Base-by-base conservation (phyloP, 1,140 invertebrate genomes). In the Eueides isabella region DNA sequence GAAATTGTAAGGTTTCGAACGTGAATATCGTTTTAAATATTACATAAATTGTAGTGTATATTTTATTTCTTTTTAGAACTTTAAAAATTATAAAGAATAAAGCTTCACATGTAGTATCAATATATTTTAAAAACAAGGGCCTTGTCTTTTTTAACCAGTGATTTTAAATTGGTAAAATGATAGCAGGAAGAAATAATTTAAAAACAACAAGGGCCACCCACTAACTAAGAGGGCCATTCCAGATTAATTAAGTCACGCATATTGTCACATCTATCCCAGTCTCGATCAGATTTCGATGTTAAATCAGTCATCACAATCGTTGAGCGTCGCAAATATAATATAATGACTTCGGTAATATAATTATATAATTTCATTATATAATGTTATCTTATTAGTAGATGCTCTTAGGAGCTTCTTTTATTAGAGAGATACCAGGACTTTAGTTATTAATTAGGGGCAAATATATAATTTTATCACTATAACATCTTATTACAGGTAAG, bases 401-500 rank as follows among this genome's bases (percentile, higher is more conserved):
- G 14, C 35, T 38, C 31, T 38, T 19, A n/a, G 6, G 7, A 5
- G 5, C n/a, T 44, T 7, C 26, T 26, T 26, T 55, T 23, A 55
- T 23, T 23, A 23, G 0, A 23, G 23, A 6, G 23, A 2, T 19
- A n/a, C n/a, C 2, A 19, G 1, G 14, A 19, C n/a, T n/a, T n/a
- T n/a, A n/a, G n/a, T n/a, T 44, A 19, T 55, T 55, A 55, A 6
- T 55, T 16, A 38, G 48, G 9, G 7, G 2, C 23, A 26, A 55
- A 23, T 55, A 23, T 55, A 55, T 26, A 12, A 12, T 23, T 55
- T 55, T 14, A 55, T 23, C 12, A 23, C 48, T 55, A 26, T 12
- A 55, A 26, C 3, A 55, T 55, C 23, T 26, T 11, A 26, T 55
- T 83, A 41, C 87, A 92, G 91, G 91, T 80, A 92, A 92, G 86